Base-by-base conservation (phyloP, 2,797 vertebrate species). In the Parotocinclus haroldoi region DNA sequence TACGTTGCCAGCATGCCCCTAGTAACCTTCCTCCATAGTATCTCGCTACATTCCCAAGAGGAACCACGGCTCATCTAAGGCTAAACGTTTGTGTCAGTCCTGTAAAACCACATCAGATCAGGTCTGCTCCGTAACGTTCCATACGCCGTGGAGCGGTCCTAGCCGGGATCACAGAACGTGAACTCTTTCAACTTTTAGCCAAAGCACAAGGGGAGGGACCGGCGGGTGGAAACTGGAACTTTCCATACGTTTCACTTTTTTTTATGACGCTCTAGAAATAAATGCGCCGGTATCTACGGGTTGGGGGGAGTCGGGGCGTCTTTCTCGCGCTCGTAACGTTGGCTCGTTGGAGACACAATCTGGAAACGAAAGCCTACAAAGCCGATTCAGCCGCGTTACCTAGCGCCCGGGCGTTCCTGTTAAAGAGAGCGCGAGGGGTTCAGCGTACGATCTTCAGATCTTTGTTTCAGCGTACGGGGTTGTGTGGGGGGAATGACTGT, bases 1-100 rank as follows among this genome's bases (percentile, higher is more conserved):
- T 74, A 66, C 39, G 36, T 53, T 65, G 71, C 78, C 78, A 80
- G 49, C 63, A 46, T 76, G 78, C 69, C 73, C 76, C 76, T 67
- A 68, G 74, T 71, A 68, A 76, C 76, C 76, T 76, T 68, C 61
- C 57, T 42, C 38, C 54, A 37, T 56, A 68, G 66, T 69, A 53
- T 68, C 57, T 76, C 60, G 49, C 44, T 13, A 13, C 44, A 52
- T 62, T 27, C 27, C 27, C 27, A 27, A 2, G 27, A 27, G 27
- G 27, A 27, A 2, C 27, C 27, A 27, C 5, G n/a, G n/a, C n/a
- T n/a, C n/a, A n/a, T n/a, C n/a, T n/a, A n/a, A n/a, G n/a, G n/a
- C 27, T 27, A 27, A 9, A 12, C 8, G 9, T 44, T 44, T 44
- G 40, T 44, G 40, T 44, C 40, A 44, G 40, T 44, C 8, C 40